A percentile compares a stretch with the other conserved stretches of the same genome.
These are phyloP conservation scores for Lasioglossum malachurum DNA, from an alignment of 2,888 invertebrate genomes.

Conservation along the genomic window DNA sequence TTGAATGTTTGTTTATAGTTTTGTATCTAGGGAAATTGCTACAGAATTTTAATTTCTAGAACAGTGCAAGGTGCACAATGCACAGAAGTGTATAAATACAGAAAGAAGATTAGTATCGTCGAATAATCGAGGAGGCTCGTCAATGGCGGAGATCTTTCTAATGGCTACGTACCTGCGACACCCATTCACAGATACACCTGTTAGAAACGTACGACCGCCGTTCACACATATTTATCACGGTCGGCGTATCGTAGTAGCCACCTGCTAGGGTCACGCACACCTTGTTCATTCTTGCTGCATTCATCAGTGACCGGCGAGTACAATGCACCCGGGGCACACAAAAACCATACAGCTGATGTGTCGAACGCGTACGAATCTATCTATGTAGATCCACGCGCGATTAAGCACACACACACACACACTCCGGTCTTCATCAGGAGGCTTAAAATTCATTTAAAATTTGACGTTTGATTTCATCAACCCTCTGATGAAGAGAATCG, in stretches of 20 bases:
- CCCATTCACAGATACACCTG: constrained; percentile 31
- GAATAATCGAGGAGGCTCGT: not conserved
- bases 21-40: too few relatives aligned
- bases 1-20: too few relatives aligned
- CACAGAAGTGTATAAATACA: too few relatives aligned
- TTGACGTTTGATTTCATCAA: too few relatives aligned
- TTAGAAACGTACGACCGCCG: constrained; percentile 11
- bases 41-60: not conserved
- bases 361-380: not conserved
- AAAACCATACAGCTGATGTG: constrained; percentile 15
- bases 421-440: not conserved
- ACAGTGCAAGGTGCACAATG: too few relatives aligned
- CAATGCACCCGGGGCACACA: constrained; percentile 1
- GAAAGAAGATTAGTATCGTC: not conserved
- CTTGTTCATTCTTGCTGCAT: constrained; percentile 45
- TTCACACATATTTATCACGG: constrained; percentile 47
- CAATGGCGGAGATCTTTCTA: constrained; percentile 33
- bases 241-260: constrained; percentile 63
- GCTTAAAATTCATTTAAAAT: not conserved
- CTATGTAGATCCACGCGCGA: not conserved
- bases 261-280: constrained; percentile 63
- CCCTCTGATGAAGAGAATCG: too few relatives aligned
- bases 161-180: constrained; percentile 61
- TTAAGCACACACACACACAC: not conserved
- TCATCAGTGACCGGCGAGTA: constrained; percentile 19